A percentile compares a stretch with the other conserved stretches of the same genome.
Evolutionary conservation across 1,140 invertebrate species (phyloP).

Genomic region (Scaptomyza hsui): DNA sequence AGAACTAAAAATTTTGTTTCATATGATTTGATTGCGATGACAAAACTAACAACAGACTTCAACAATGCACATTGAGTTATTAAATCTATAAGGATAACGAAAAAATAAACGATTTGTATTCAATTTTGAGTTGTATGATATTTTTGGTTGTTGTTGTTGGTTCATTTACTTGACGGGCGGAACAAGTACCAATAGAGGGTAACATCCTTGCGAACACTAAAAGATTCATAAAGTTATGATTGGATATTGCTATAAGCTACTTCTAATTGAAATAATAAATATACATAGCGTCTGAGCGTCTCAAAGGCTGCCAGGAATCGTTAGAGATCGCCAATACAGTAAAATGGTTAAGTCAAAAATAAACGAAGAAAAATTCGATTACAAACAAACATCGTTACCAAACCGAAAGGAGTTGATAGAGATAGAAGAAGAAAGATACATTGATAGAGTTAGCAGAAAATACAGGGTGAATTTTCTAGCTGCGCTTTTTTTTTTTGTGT

Average conservation of each 20-base stretch:
- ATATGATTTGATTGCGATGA: constrained; percentile 13
- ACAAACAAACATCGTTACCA: constrained; percentile 35
- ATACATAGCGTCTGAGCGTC: neutral
- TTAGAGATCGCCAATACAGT: constrained; percentile 2
- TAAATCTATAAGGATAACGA: constrained; percentile 22
- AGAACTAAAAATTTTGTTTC: constrained; percentile 6
- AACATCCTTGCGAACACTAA: constrained; percentile 73
- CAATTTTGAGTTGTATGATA: constrained; percentile 35
- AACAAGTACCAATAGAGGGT: constrained; percentile 84
- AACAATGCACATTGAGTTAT: constrained; percentile 26
- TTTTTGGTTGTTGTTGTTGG: constrained; percentile 30
- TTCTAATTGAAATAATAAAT: constrained; percentile 1
- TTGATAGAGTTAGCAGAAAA: constrained; percentile 39
- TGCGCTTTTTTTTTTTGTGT: constrained; percentile 15
- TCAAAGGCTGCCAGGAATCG: constrained; percentile 5
- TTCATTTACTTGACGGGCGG: constrained; percentile 80
- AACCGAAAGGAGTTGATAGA: constrained; percentile 16
- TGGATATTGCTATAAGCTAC: constrained; percentile 1
- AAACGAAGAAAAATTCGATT: constrained; percentile 19
- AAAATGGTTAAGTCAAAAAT: constrained; percentile 29
- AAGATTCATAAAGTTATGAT: constrained; percentile 23
- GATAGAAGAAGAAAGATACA: constrained; percentile 35
- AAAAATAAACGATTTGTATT: constrained; percentile 33
- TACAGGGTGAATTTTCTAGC: constrained; percentile 47
- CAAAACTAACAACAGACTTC: constrained; percentile 14